Conservation (phyloP, 2,113 vertebrate genomes). For the Tricholaema leucomelas region DNA sequence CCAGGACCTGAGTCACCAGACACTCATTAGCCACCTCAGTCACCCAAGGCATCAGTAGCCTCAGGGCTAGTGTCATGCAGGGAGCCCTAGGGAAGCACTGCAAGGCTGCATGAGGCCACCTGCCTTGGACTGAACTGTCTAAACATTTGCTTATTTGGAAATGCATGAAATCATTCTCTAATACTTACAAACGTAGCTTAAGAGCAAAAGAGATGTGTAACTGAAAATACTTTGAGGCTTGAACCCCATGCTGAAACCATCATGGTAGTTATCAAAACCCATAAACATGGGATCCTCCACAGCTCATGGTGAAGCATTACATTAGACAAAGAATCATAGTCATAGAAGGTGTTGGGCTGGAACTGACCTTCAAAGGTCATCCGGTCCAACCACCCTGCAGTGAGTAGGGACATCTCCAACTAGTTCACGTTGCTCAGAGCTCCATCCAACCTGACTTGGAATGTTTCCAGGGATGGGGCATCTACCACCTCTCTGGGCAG, state of each 20-base stretch:
- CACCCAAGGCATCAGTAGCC: not conserved
- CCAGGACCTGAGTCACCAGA: constrained; percentile 19
- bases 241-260: accelerated
- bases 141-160: not conserved
- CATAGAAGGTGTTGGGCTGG: too few relatives aligned
- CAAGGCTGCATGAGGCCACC: not conserved
- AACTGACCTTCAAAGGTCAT: not conserved
- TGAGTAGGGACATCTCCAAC: not conserved
- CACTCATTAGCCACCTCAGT: not conserved
- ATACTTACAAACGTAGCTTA: not conserved
- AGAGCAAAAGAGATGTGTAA: not conserved
- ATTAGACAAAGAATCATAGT: not conserved
- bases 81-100: not conserved
- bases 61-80: accelerated
- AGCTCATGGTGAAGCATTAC: not conserved
- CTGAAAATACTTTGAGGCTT: not conserved
- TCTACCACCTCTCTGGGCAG: not conserved
- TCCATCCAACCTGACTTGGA: not conserved
- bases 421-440: not conserved
- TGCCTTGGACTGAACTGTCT: not conserved
- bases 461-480: not conserved
- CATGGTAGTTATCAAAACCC: not conserved
- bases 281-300: not conserved
- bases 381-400: not conserved
- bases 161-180: not conserved